phyloP scores from a whole-genome alignment of 2,888 invertebrate species.

The Seladonia tumulorum region DNA sequence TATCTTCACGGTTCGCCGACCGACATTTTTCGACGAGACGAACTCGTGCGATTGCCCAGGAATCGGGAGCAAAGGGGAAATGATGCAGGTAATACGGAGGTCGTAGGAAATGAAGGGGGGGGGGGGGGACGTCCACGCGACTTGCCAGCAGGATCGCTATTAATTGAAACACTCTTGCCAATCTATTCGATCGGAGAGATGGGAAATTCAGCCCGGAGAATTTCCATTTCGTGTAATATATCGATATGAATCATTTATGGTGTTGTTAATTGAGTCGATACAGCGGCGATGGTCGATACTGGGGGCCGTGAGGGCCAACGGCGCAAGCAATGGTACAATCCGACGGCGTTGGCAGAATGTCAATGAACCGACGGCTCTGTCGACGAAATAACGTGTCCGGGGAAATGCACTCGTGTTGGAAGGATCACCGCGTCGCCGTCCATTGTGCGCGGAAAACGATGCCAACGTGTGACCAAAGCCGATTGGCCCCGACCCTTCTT shows the following conservation, averaged over 20 bases:
- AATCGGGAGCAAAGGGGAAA: not conserved
- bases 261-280: constrained; percentile 65
- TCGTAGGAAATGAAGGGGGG: not conserved
- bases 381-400: constrained; percentile 65
- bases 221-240: constrained; percentile 51
- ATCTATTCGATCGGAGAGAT: constrained; percentile 30
- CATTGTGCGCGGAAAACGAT: constrained; percentile 57
- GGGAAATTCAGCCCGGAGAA: constrained; percentile 36
- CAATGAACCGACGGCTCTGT: constrained; percentile 67
- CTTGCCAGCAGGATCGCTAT: not conserved
- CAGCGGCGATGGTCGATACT: constrained; percentile 57
- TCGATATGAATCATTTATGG: constrained; percentile 64
- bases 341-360: constrained; percentile 66
- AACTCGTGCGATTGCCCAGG: not conserved
- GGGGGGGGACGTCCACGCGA: not conserved
- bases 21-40: not conserved
- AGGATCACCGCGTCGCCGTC: constrained; percentile 46
- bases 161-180: constrained; percentile 36
- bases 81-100: not conserved
- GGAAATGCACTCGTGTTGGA: constrained; percentile 54
- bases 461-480: constrained; percentile 58
- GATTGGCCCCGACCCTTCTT: constrained; percentile 19
- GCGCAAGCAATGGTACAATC: constrained; percentile 60
- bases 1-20: not conserved
- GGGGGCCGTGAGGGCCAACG: constrained; percentile 49